Conservation (phyloP, 2,113 vertebrate genomes). For the Protobothrops flavoviridis region DNA sequence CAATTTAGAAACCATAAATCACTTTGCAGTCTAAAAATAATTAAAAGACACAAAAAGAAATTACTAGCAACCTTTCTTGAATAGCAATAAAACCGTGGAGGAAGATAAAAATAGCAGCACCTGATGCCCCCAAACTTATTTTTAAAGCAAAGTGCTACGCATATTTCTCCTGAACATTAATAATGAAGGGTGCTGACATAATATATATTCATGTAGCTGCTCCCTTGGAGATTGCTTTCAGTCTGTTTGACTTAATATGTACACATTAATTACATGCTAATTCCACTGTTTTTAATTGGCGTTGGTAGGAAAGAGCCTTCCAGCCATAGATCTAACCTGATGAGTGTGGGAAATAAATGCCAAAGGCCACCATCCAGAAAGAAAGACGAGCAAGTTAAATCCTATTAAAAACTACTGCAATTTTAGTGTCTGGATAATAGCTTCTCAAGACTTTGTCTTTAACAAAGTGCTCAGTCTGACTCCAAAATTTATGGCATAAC, state of each 20-base stretch:
- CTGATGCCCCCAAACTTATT: background rate
- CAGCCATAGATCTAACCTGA: background rate
- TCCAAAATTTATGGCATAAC: background rate
- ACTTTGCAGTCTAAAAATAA: background rate
- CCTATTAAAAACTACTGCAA: background rate
- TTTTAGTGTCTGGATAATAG: background rate
- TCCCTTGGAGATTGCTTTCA: background rate
- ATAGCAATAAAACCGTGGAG: background rate
- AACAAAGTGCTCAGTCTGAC: background rate
- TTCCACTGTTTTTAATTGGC: conserved; percentile 14
- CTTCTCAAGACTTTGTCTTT: background rate
- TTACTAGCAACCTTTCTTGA: background rate
- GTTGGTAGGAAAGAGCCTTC: conserved; percentile 7
- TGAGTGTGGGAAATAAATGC: background rate
- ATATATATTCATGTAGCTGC: background rate
- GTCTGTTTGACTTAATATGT: conserved; percentile 9
- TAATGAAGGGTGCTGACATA: background rate
- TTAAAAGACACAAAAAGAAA: background rate
- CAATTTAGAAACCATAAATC: background rate
- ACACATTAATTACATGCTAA: conserved; percentile 7
- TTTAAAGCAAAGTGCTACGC: background rate
- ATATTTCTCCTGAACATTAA: background rate
- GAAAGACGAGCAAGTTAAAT: background rate
- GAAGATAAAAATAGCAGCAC: background rate
- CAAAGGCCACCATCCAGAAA: background rate